Conservation (phyloP, 2,113 vertebrate species). For the Aspidoscelis tigris region DNA sequence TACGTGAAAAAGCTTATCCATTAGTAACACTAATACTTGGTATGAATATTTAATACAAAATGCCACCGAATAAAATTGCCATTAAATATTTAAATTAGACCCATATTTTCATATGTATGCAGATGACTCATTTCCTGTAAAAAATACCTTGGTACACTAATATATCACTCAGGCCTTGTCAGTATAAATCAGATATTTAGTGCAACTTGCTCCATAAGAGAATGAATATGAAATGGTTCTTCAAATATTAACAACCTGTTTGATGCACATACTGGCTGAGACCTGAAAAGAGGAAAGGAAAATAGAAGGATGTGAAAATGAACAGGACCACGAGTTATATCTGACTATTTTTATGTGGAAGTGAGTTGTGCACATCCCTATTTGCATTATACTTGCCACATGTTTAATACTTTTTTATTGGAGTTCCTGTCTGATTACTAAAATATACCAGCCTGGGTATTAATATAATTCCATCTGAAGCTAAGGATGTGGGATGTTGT, state of each 20-base stretch:
- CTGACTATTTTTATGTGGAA: too few relatives aligned
- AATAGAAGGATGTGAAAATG: neutral
- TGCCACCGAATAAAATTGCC: constrained; percentile 62
- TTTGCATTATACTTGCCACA: too few relatives aligned
- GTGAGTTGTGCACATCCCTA: too few relatives aligned
- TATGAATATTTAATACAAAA: constrained; percentile 71
- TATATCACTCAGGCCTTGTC: constrained; percentile 49
- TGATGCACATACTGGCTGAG: fast-evolving
- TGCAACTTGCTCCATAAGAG: constrained; percentile 31
- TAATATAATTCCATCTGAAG: too few relatives aligned
- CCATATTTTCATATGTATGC: constrained; percentile 52
- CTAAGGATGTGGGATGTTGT: too few relatives aligned
- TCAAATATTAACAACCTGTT: neutral
- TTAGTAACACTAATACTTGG: constrained; percentile 60
- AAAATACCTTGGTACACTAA: constrained; percentile 37
- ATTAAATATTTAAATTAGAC: constrained; percentile 70
- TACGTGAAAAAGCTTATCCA: constrained; percentile 57
- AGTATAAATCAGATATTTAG: constrained; percentile 49
- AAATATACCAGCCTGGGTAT: too few relatives aligned
- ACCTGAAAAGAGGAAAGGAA: neutral
- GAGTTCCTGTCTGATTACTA: too few relatives aligned
- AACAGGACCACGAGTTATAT: neutral
- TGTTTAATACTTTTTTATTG: too few relatives aligned
- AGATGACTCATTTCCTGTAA: constrained; percentile 54
- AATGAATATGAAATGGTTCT: neutral